Base-by-base conservation (phyloP, 2,888 invertebrate genomes). In the Harpalus rufipes region DNA sequence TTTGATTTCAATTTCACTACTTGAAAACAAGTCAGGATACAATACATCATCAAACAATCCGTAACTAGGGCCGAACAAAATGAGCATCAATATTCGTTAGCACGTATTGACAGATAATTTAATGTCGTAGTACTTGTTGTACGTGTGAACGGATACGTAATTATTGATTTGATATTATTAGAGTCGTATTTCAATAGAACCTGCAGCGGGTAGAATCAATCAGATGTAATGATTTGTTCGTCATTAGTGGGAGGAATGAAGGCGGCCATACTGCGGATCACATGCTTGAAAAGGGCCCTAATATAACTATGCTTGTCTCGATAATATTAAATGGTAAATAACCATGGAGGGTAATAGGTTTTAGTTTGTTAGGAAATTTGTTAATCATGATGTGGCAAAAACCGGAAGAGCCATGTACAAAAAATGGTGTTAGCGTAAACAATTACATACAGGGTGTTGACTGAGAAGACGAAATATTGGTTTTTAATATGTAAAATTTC, bases 161-260 rank as follows among this genome's bases (percentile, higher is more conserved):
- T 78, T 78, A 78, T 78, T 78, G 78, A 78, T 78, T 58, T 78
- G 56, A 56, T 78, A 78, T 78, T 78, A 78, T 78, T 78, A 78
- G 58, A 58, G 78, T 56, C 58, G 32, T 78, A 78, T 78, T 58
- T 78, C 78, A 51, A 68, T 78, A n/a, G 51, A 78, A 78, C 78
- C 56, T 78, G 78, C 32, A 78, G 21, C 78, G 78, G 58, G 58
- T 25, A 25, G 56, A 78, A 78, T 78, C 58, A 78, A 78, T 78
- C 32, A 78, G n/a, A 56, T n/a, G 12, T 32, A 68, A 68, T 68
- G 68, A 68, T 68, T 68, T 68, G 68, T 68, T 68, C 68, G 68
- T 68, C 68, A 68, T 68, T 68, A 68, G 68, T 32, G 32, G 6
- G 68, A 68, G 68, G 41, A 68, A 68, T 68, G 68, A n/a, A 68